Evolutionary conservation across 2,113 vertebrate species (phyloP), one percentile per base, ranked within the genome.

Genomic region (Esox niger): DNA sequence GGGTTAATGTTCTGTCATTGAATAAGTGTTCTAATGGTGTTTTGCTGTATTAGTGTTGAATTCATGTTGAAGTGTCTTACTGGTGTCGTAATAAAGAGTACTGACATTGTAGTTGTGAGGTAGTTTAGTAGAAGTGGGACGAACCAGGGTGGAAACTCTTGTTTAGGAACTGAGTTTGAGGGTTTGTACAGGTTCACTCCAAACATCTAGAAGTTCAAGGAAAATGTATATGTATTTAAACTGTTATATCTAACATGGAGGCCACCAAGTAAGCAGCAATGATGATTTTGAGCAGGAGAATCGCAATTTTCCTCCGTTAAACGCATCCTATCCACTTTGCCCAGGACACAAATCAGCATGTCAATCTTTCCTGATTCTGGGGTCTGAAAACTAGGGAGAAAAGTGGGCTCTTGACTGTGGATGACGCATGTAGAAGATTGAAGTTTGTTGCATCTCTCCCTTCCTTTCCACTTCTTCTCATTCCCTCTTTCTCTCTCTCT

Each of bases 341-440:
- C 66, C 73, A 65, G 9, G 32, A 71, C 55, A 38, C 67, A 43
- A 25, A 0, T 57, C 29, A 0, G 46, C 10, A 6, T 69, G 61
- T 61, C 62, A 6, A 9, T 17, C 38, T 9, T 30, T 59, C 61
- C 75, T 79, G 64, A 79, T 85, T 76, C 68, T 1, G n/a, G 66
- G 33, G 52, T 21, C 3, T 61, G 38, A 29, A n/a, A 38, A 54
- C 47, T 64, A 17, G 30, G 2, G 17, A 30, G 58, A 17, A 32
- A 33, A 61, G 58, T 61, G 58, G 58, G 6, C 58, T 21, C 58
- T 61, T n/a, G 15, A 57, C 21, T 23, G 54, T 15, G 21, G 47
- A 52, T 52, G 7, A 23, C n/a, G 7, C 47, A 56, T 4, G 23
- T 26, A 25, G 23, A 57, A 57, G 55, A 57, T 57, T 57, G 55